Conservation (phyloP, 2,113 vertebrate genomes). For the Hypanus sabinus region DNA sequence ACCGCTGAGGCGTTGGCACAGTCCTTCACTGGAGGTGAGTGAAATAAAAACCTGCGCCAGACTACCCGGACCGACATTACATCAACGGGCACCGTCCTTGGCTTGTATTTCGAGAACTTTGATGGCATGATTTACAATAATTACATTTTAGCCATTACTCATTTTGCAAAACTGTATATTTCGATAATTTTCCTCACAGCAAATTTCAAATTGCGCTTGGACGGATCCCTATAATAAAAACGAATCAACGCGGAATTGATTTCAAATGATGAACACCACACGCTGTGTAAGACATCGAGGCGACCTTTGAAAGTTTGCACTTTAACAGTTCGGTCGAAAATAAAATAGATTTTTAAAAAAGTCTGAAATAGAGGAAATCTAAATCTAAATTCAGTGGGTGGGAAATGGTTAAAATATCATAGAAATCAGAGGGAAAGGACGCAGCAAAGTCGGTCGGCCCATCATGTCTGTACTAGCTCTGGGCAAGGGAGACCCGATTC, state of each 20-base stretch:
- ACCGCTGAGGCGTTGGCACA: constrained; percentile 92
- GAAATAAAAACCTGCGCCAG: neutral
- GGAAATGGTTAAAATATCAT: neutral
- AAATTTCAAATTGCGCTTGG: neutral
- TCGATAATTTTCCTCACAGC: neutral
- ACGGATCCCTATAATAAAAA: neutral
- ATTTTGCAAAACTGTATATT: neutral
- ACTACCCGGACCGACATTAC: neutral
- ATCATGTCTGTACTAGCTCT: neutral
- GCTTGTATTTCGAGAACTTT: neutral
- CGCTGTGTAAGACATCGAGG: neutral
- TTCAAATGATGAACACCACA: neutral
- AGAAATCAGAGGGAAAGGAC: neutral
- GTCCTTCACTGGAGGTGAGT: constrained; percentile 87
- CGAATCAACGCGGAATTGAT: neutral
- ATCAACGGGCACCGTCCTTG: neutral
- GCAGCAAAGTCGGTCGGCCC: neutral
- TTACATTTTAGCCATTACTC: neutral
- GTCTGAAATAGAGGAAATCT: too few relatives aligned
- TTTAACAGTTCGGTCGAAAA: neutral
- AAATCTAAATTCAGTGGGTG: neutral
- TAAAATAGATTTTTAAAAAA: too few relatives aligned
- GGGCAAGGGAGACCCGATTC: neutral
- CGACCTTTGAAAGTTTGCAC: neutral
- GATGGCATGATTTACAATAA: neutral